Base-by-base conservation (phyloP, 2,797 vertebrate genomes). In the Leuciscus waleckii region DNA sequence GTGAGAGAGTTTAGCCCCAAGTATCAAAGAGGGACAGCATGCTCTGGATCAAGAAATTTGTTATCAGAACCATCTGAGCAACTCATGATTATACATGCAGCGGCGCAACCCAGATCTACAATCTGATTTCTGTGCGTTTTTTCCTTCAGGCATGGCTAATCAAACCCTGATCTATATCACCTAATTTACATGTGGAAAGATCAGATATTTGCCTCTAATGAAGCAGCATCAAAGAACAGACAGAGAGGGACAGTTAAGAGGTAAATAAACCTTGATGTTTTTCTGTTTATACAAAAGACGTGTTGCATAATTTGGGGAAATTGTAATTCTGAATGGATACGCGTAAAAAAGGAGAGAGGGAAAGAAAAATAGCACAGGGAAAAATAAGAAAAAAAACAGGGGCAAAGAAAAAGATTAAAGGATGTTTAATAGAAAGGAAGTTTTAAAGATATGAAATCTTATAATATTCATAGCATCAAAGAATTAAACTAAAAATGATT, bases 161-260 rank as follows among this genome's bases (percentile, higher is more conserved):
- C 51, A 56, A 70, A n/a, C 26, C 26, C 63, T 69, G 83, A 84
- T 84, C 51, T 43, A 23, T 78, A 77, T 84, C 83, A 43, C 11
- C 8, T 70, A 0, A 79, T 84, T 70, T 69, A 61, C 74, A 78
- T 35, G 14, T 23, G 11, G 14, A 35, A n/a, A 79, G 29, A 84
- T 84, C 49, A 43, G 63, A 84, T 84, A 68, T 76, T 46, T 69
- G 63, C 10, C 51, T 69, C 17, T 70, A 46, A 84, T 69, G 19
- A 77, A 58, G 21, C 58, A 76, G 61, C 82, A 54, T 83, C 71
- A 83, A 83, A 83, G 71, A 83, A 29, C 81, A 65, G 9, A 63
- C 1, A 35, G 29, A 61, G 7, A 63, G 13, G 4, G 19, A 32
- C 17, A 11, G 26, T 82, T 75, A 29, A 5, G 58, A 75, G 21